These are phyloP conservation scores for Paralichthys olivaceus DNA, from an alignment of 2,113 vertebrate species.

Conservation along the genomic window DNA sequence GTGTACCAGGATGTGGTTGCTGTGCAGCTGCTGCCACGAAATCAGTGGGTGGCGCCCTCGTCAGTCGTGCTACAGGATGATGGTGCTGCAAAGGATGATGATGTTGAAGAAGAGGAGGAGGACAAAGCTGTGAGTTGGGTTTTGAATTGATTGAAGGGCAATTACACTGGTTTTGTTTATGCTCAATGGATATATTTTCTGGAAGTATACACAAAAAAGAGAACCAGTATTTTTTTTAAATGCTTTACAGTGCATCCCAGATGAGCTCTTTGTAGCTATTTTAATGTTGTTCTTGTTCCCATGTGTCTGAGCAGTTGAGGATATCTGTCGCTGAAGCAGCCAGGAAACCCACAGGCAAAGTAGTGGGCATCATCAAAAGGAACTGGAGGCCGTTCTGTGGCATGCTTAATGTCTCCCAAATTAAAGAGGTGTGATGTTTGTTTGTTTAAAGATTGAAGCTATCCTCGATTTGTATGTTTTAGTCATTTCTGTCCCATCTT, in stretches of 20 bases:
- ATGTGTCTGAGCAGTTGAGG: conserved; percentile 80
- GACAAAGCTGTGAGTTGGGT: conserved; percentile 67
- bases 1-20: conserved; percentile 95
- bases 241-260: background rate
- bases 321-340: conserved; percentile 71
- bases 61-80: conserved; percentile 95
- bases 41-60: conserved; percentile 90
- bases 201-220: no score
- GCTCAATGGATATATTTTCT: no score
- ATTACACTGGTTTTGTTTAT: background rate
- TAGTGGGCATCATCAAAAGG: conserved; percentile 96
- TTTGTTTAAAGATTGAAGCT: background rate
- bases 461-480: background rate
- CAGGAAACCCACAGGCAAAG: conserved; percentile 89
- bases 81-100: conserved; percentile 86
- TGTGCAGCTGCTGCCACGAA: conserved; percentile 87
- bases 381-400: conserved; percentile 97
- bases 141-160: background rate
- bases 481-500: accelerated
- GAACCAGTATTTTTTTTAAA: no score
- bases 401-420: conserved; percentile 92
- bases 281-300: background rate
- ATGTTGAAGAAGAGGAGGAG: conserved; percentile 84
- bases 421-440: conserved; percentile 90
- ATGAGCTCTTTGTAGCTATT: background rate